Conservation (phyloP, 2,113 vertebrate genomes). For the Aix galericulata region DNA sequence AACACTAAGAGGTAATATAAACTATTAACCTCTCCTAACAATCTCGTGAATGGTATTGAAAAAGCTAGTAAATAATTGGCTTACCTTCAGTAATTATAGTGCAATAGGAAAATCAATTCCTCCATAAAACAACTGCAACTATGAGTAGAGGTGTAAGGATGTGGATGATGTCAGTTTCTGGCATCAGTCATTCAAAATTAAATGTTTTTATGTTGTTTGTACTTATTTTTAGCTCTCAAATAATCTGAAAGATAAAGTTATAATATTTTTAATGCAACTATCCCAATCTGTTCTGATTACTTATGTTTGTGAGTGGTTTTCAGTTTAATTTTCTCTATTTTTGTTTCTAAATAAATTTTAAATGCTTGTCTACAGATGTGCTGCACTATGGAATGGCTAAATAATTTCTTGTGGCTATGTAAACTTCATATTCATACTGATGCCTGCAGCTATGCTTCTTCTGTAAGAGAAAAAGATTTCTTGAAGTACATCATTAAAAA, state of each 20-base stretch:
- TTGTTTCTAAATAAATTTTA: not conserved
- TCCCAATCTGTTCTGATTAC: not conserved
- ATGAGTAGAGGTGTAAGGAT: not conserved
- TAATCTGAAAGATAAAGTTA: not conserved
- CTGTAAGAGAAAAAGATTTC: not conserved
- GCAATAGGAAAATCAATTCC: not conserved
- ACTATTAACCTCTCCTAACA: not conserved
- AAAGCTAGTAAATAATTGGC: not conserved
- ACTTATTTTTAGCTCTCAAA: not conserved
- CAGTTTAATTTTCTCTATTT: not conserved
- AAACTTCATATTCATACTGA: not conserved
- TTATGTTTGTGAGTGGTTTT: not conserved
- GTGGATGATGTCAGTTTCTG: not conserved
- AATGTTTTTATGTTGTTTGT: not conserved
- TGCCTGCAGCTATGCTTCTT: not conserved
- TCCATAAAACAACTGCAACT: not conserved
- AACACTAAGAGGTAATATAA: not conserved
- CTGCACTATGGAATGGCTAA: fast-evolving
- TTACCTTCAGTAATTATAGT: not conserved
- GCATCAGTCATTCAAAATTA: not conserved
- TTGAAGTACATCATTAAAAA: not conserved
- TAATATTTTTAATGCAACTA: not conserved
- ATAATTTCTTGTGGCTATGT: not conserved
- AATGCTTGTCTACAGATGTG: not conserved
- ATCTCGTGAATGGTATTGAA: not conserved